These are phyloP conservation scores for Anagrus nilaparvatae DNA, from an alignment of 1,140 invertebrate genomes.

Conservation along the genomic window DNA sequence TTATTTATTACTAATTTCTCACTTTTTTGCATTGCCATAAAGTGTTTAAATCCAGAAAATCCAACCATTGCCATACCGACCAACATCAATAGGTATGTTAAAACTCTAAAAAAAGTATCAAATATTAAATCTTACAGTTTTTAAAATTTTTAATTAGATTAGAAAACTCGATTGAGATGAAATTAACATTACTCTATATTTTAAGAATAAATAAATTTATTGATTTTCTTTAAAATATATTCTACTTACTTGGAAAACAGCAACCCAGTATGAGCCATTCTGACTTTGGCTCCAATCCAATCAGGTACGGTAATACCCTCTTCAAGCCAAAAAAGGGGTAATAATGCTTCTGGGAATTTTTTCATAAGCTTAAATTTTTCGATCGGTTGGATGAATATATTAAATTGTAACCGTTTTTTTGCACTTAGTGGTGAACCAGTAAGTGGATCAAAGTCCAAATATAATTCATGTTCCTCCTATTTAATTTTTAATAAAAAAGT, in stretches of 20 bases:
- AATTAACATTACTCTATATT: no score
- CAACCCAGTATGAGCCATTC: constrained; percentile 23
- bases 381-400: constrained; percentile 50
- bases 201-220: no score
- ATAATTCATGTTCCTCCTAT: constrained; percentile 57
- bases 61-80: constrained; percentile 21
- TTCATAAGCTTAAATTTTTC: constrained; percentile 56
- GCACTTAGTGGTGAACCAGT: constrained; percentile 57
- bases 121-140: no score
- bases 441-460: constrained; percentile 66
- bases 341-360: constrained; percentile 47
- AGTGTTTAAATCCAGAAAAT: constrained; percentile 15
- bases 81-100: no score
- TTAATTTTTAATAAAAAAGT: no score
- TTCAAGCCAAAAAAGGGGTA: constrained; percentile 69
- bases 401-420: constrained; percentile 61
- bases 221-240: no score
- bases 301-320: constrained; percentile 42
- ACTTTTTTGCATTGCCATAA: no score
- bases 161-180: no score
- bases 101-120: no score
- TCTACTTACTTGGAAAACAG: no score
- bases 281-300: constrained; percentile 24
- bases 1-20: no score
- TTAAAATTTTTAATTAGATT: no score